Conservation (phyloP, 1,140 invertebrate genomes). For the Lepidurus couesii region DNA sequence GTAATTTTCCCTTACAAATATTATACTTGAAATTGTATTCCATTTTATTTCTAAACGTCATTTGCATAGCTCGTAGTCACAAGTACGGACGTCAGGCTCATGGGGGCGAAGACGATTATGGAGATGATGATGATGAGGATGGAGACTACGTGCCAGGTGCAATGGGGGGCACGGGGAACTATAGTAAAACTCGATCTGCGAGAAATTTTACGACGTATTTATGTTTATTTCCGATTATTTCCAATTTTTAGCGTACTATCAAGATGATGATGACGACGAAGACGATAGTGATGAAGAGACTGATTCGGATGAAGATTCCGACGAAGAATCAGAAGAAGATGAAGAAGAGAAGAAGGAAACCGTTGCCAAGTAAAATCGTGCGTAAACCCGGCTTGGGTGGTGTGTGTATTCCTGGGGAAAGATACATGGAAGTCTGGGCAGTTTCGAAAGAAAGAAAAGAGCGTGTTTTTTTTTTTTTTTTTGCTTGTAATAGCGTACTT, state of each 20-base stretch:
- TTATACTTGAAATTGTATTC: background rate
- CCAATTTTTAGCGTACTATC: slow-evolving; percentile 33
- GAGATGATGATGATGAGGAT: slow-evolving; percentile 50
- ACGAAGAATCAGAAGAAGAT: slow-evolving; percentile 50
- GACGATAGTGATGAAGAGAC: slow-evolving; percentile 47
- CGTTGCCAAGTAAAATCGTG: background rate
- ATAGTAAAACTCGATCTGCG: slow-evolving; percentile 42
- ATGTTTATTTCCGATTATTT: slow-evolving; percentile 6
- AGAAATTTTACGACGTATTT: slow-evolving; percentile 40
- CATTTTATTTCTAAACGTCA: slow-evolving; percentile 35
- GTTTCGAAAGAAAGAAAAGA: background rate
- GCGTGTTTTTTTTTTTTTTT: background rate
- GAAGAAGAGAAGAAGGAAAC: slow-evolving; percentile 47
- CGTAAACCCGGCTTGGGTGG: background rate
- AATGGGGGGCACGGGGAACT: slow-evolving; percentile 37
- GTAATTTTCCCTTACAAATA: slow-evolving; percentile 49
- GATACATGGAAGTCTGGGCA: background rate
- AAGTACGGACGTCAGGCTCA: slow-evolving; percentile 75
- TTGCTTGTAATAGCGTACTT: background rate
- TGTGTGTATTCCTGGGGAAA: background rate
- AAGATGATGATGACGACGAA: slow-evolving; percentile 45
- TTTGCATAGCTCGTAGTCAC: slow-evolving; percentile 60
- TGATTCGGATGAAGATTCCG: slow-evolving; percentile 52
- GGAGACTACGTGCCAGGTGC: slow-evolving; percentile 39
- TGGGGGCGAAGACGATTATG: slow-evolving; percentile 49